Evolutionary conservation across 2,888 invertebrate species (phyloP).

Genomic region (Yponomeuta plumbellus): DNA sequence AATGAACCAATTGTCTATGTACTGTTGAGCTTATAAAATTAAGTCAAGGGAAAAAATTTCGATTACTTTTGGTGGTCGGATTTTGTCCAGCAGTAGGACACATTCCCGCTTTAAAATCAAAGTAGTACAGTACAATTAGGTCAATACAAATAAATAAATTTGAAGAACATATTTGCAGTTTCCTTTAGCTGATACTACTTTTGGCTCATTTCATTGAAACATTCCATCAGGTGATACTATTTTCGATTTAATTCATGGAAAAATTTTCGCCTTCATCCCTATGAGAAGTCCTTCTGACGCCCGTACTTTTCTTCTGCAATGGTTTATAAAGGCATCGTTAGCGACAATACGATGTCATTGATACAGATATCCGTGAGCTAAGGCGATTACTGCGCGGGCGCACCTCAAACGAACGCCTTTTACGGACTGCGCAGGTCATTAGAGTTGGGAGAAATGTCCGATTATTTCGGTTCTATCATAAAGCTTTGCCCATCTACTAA

Average conservation of each 20-base stretch:
- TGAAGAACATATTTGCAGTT: too few relatives aligned
- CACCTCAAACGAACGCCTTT: slow-evolving; percentile 55
- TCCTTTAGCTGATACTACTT: too few relatives aligned
- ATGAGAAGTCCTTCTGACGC: not conserved
- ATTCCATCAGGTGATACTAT: too few relatives aligned
- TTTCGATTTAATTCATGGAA: too few relatives aligned
- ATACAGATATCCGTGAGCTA: slow-evolving; percentile 49
- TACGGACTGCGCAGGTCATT: slow-evolving; percentile 51
- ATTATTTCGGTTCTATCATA: not conserved
- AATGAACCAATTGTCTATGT: not conserved
- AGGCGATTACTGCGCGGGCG: slow-evolving; percentile 45
- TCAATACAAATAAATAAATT: too few relatives aligned
- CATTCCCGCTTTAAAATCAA: too few relatives aligned
- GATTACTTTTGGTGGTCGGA: too few relatives aligned
- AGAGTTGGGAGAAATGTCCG: slow-evolving; percentile 25
- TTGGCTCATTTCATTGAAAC: too few relatives aligned
- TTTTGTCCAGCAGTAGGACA: too few relatives aligned
- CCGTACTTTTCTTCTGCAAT: not conserved
- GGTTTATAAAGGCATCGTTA: slow-evolving; percentile 38
- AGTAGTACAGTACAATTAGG: too few relatives aligned
- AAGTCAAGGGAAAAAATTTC: not conserved
- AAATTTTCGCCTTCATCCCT: not conserved
- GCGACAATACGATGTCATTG: slow-evolving; percentile 48
- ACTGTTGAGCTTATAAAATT: not conserved
- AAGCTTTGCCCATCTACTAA: not conserved